Base-by-base conservation (phyloP, 2,797 vertebrate species). In the Sebastes nivosus region DNA sequence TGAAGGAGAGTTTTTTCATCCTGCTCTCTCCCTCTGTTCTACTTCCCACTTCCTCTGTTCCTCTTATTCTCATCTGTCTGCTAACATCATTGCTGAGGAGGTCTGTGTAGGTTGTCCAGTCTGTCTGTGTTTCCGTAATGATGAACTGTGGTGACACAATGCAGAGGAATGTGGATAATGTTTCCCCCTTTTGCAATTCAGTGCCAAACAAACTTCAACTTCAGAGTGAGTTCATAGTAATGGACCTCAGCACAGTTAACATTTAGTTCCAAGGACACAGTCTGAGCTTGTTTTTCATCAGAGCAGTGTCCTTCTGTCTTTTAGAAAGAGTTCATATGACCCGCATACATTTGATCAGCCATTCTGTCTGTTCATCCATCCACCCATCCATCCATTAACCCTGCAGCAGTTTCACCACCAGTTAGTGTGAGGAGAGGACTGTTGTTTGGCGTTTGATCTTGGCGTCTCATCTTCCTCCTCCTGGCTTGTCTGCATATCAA, bases 401-500 rank as follows among this genome's bases (percentile, higher is more conserved):
- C 38, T 25, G 61, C 69, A 59, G 27, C 67, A 65, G 12, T 36
- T 73, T 57, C 46, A 18, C 24, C 34, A 32, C 30, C 64, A 76
- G 38, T 77, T 60, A 70, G 58, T 25, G 57, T 67, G 67, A 77
- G 57, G 61, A 67, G 16, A 66, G 59, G 1, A 9, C 20, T 55
- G 25, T 46, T 63, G 72, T 46, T 68, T 6, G 22, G 4, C 29
- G 75, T 85, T 75, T 79, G 69, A 79, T 85, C 55, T 79, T n/a
- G 13, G 11, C 36, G 65, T 80, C 67, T 71, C 25, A 58, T 83
- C 79, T 76, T 70, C 38, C 25, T 72, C 74, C 74, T 78, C 42
- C 63, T 64, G 69, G 67, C 69, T 77, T 42, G 75, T 69, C 63
- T 82, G 55, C 70, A 78, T 80, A 73, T 84, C 74, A 84, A 73